phyloP scores from a whole-genome alignment of 2,797 vertebrate species.

The Sylvilagus floridanus region DNA sequence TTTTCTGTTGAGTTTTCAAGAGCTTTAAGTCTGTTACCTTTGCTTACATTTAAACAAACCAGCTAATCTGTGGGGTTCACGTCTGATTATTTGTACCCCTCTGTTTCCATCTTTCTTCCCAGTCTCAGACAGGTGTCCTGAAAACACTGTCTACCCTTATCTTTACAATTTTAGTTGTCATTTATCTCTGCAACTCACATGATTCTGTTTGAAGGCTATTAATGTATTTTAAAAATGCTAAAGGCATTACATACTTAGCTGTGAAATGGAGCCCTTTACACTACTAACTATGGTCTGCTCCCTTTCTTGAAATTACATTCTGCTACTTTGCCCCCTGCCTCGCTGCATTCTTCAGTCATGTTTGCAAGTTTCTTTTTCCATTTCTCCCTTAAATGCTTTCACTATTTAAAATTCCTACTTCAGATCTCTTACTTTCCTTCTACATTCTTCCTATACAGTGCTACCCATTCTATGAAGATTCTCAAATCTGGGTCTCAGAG shows the following conservation, averaged over 20 bases:
- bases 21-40: slow-evolving; percentile 18
- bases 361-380: slow-evolving; percentile 29
- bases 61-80: background rate
- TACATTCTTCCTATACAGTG: background rate
- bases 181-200: background rate
- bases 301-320: slow-evolving; percentile 32
- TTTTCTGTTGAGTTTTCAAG: background rate
- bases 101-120: background rate
- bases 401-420: background rate
- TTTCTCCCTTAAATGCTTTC: slow-evolving; percentile 35
- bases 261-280: slow-evolving; percentile 14
- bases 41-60: background rate
- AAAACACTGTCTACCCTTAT: background rate
- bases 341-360: background rate
- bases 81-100: background rate
- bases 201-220: slow-evolving; percentile 4
- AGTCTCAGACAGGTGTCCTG: background rate
- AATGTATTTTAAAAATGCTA: background rate
- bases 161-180: background rate
- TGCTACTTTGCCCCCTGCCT: slow-evolving; percentile 8
- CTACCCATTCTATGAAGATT: background rate
- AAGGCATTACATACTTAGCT: slow-evolving; percentile 3
- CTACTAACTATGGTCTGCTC: background rate
- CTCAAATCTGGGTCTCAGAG: background rate
- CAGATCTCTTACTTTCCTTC: slow-evolving; percentile 8